phyloP scores from a whole-genome alignment of 2,797 vertebrate species.

The Schizopygopsis malacanthus region DNA sequence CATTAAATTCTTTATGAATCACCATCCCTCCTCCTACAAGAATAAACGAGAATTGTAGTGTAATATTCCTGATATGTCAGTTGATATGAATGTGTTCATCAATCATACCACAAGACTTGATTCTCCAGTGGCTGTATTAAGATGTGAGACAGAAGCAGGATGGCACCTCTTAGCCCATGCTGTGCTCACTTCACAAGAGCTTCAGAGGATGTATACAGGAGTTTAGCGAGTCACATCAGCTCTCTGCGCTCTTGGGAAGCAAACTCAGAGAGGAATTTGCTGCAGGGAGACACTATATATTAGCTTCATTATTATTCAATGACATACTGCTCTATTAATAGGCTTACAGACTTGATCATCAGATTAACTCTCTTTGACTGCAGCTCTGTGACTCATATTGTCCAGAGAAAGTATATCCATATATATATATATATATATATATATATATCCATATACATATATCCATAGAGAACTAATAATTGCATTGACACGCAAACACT shows the following conservation, averaged over 20 bases:
- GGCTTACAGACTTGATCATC: not conserved
- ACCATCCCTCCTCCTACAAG: not conserved
- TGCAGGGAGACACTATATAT: slow-evolving; percentile 13
- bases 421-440: no score
- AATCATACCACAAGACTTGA: not conserved
- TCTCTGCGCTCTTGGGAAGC: not conserved
- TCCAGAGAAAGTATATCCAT: not conserved
- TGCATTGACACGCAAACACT: not conserved
- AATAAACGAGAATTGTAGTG: not conserved
- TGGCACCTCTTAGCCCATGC: slow-evolving; percentile 28
- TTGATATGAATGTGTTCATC: not conserved
- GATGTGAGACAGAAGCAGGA: slow-evolving; percentile 8
- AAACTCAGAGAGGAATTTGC: not conserved
- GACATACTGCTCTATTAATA: slow-evolving; percentile 22
- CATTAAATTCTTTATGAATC: not conserved
- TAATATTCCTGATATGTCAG: not conserved
- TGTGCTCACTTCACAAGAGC: slow-evolving; percentile 21
- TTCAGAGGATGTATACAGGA: not conserved
- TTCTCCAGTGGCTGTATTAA: not conserved
- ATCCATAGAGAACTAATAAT: not conserved
- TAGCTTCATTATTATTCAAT: slow-evolving; percentile 38
- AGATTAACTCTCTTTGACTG: not conserved
- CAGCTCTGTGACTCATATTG: slow-evolving; percentile 6
- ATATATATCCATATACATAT: no score
- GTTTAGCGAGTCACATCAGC: not conserved